A percentile compares a stretch with the other conserved stretches of the same genome.
Evolutionary conservation across 2,888 invertebrate genomes (phyloP).

Genomic region (Amiota minor): DNA sequence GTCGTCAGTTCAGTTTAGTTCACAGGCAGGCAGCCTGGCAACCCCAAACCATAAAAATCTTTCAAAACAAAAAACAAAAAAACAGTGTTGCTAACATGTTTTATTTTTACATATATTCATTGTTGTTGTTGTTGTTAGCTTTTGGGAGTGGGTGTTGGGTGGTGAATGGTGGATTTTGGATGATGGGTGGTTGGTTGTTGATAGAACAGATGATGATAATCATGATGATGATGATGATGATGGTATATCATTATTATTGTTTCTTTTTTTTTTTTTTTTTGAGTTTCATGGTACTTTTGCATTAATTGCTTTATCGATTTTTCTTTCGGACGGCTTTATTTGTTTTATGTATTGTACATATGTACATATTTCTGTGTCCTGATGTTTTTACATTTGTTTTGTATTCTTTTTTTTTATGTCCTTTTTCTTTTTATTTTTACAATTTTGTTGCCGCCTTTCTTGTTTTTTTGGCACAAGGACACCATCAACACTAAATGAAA

Average conservation of each 20-base stretch:
- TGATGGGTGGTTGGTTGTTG: too few relatives aligned
- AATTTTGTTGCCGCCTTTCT: slow-evolving; percentile 41
- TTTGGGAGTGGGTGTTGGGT: slow-evolving; percentile 21
- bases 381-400: slow-evolving; percentile 33
- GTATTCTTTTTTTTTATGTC: slow-evolving; percentile 26
- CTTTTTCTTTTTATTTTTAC: slow-evolving; percentile 49
- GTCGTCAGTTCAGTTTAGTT: neutral
- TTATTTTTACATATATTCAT: slow-evolving; percentile 1
- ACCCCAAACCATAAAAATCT: neutral
- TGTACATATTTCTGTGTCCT: neutral
- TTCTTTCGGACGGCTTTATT: slow-evolving; percentile 36
- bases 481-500: slow-evolving; percentile 33
- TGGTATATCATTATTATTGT: slow-evolving; percentile 33
- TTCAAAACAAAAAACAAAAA: neutral
- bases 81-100: slow-evolving; percentile 10
- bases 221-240: too few relatives aligned
- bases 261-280: too few relatives aligned
- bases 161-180: too few relatives aligned
- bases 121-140: slow-evolving; percentile 10
- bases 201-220: too few relatives aligned
- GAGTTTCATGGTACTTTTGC: slow-evolving; percentile 55
- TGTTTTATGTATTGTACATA: neutral
- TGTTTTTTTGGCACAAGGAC: slow-evolving; percentile 61
- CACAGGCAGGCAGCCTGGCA: neutral
- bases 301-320: slow-evolving; percentile 70